Percentiles rank a stretch among this genome's conserved stretches.
These are phyloP conservation scores for Cyclina sinensis DNA, from an alignment of 1,140 invertebrate genomes.

Conservation along the genomic window DNA sequence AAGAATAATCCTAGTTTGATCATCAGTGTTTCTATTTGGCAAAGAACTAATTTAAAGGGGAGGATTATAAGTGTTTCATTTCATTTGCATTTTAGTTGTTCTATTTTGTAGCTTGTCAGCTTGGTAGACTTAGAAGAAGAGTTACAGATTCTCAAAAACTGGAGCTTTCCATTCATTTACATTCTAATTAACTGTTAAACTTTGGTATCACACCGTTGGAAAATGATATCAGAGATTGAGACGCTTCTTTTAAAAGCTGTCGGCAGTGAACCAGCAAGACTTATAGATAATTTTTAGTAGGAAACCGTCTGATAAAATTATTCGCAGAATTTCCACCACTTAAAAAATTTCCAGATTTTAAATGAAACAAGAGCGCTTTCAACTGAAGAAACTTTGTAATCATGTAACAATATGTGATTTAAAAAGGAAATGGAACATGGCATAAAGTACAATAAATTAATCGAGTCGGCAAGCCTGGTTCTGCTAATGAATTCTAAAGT, in stretches of 20 bases:
- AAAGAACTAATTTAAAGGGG: too few species aligned
- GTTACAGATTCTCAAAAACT: too few species aligned
- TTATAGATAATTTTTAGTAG: slow-evolving; percentile 30
- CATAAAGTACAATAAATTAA: neutral
- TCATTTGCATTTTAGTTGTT: too few species aligned
- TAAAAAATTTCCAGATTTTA: too few species aligned
- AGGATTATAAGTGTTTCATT: too few species aligned
- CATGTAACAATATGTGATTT: too few species aligned
- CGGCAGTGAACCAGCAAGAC: neutral
- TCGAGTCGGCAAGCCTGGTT: neutral
- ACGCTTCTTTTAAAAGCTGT: slow-evolving; percentile 19
- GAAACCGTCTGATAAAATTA: slow-evolving; percentile 9
- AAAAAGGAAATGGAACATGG: neutral
- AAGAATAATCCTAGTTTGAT: too few species aligned
- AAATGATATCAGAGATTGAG: neutral
- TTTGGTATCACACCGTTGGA: neutral
- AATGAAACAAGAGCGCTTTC: too few species aligned
- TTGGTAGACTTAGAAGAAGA: too few species aligned
- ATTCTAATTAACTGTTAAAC: slow-evolving; percentile 16
- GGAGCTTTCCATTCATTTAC: neutral
- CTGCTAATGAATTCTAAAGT: slow-evolving; percentile 2
- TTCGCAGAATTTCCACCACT: neutral
- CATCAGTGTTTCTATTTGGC: too few species aligned
- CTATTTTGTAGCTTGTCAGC: too few species aligned
- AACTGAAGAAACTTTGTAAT: too few species aligned